Evolutionary conservation across 1,140 invertebrate genomes (phyloP).

Genomic region (Panonychus citri): DNA sequence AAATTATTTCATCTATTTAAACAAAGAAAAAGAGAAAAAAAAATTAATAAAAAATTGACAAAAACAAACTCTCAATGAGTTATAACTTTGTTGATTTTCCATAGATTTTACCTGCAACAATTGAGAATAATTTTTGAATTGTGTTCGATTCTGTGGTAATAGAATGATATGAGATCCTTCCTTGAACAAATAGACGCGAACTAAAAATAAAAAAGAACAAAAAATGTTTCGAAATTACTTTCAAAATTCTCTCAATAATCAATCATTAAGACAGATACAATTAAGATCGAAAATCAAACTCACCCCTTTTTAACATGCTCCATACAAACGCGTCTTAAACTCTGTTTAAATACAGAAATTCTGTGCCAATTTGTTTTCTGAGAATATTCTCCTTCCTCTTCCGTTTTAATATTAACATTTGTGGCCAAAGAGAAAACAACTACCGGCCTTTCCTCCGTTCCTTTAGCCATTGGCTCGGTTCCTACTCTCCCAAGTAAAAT

Average conservation of each 20-base stretch:
- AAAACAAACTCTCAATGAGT: no score
- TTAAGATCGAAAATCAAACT: conserved; percentile 6
- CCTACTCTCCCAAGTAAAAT: conserved; percentile 63
- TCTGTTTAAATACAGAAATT: conserved; percentile 61
- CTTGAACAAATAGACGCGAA: conserved; percentile 54
- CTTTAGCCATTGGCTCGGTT: conserved; percentile 55
- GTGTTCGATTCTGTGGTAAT: conserved; percentile 50
- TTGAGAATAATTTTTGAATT: conserved; percentile 39
- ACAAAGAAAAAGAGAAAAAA: neutral
- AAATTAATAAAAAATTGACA: no score
- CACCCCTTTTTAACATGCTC: conserved; percentile 50
- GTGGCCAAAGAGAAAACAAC: conserved; percentile 74
- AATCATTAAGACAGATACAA: no score
- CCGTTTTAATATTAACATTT: conserved; percentile 48
- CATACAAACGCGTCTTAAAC: conserved; percentile 46
- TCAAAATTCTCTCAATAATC: no score
- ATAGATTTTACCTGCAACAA: conserved; percentile 32
- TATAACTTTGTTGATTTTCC: neutral
- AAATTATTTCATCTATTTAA: neutral
- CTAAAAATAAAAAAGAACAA: conserved; percentile 19
- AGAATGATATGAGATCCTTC: conserved; percentile 61
- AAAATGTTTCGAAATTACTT: no score
- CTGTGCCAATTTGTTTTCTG: conserved; percentile 78
- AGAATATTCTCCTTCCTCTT: conserved; percentile 12
- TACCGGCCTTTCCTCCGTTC: conserved; percentile 48